Evolutionary conservation across 2,888 invertebrate genomes (phyloP).

Genomic region (Strigamia crassipes): DNA sequence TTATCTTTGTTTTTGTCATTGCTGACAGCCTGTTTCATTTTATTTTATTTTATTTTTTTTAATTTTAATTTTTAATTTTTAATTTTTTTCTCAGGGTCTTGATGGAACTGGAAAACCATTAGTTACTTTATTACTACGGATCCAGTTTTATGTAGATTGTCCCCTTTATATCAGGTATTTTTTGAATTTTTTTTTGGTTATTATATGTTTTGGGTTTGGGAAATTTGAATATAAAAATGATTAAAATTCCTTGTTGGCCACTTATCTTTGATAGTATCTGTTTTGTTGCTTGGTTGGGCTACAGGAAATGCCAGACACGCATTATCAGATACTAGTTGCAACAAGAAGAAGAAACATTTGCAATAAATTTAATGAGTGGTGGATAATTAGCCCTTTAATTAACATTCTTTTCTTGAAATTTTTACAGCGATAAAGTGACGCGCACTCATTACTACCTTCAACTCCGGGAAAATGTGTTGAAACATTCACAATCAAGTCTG

Average conservation of each 20-base stretch:
- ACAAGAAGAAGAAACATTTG: slow-evolving; percentile 42
- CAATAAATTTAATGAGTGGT: slow-evolving; percentile 25
- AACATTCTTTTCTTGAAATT: slow-evolving; percentile 34
- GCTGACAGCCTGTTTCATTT: slow-evolving; percentile 22
- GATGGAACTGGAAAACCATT: slow-evolving; percentile 89
- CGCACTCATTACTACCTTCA: slow-evolving; percentile 94
- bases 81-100: slow-evolving; percentile 69
- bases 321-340: slow-evolving; percentile 29
- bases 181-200: neutral
- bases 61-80: slow-evolving; percentile 53
- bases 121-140: slow-evolving; percentile 84
- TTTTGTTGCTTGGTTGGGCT: slow-evolving; percentile 51
- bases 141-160: slow-evolving; percentile 93
- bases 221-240: slow-evolving; percentile 37
- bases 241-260: slow-evolving; percentile 1
- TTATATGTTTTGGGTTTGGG: neutral
- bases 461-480: slow-evolving; percentile 80
- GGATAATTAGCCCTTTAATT: slow-evolving; percentile 2
- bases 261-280: slow-evolving; percentile 25
- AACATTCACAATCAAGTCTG: slow-evolving; percentile 57
- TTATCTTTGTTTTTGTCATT: slow-evolving; percentile 35
- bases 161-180: slow-evolving; percentile 78
- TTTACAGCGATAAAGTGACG: slow-evolving; percentile 78
- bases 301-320: slow-evolving; percentile 43
- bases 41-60: slow-evolving; percentile 47